These are phyloP conservation scores for Micromys minutus DNA, from an alignment of 2,113 vertebrate genomes.

Conservation along the genomic window DNA sequence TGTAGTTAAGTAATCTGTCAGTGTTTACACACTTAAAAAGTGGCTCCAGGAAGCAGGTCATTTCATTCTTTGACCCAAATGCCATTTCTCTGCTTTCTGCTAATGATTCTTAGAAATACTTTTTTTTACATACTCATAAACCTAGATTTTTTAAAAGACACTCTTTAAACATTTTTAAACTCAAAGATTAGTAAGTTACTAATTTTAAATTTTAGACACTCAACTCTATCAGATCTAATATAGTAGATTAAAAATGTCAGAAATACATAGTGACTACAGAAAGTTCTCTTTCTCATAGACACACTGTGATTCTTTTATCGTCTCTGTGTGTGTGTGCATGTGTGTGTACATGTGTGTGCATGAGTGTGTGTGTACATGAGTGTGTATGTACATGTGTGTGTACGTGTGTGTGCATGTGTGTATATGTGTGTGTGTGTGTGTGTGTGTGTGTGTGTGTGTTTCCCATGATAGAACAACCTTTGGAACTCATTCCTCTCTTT, in stretches of 20 bases:
- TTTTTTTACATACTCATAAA: background rate
- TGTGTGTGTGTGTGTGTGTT: background rate
- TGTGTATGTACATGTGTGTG: background rate
- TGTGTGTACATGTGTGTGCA: background rate
- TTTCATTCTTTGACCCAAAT: background rate
- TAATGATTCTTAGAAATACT: background rate
- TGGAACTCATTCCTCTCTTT: background rate
- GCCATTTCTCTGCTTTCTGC: background rate
- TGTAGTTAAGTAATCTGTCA: background rate
- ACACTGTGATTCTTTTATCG: background rate
- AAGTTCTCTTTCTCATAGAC: background rate
- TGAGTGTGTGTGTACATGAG: no score
- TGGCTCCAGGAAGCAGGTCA: slow-evolving; percentile 1
- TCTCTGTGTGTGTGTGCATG: background rate
- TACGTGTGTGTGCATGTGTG: background rate
- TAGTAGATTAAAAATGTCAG: slow-evolving; percentile 37
- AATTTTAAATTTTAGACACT: slow-evolving; percentile 19
- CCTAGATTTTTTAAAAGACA: background rate
- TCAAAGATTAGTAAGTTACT: slow-evolving; percentile 3
- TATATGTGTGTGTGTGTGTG: background rate
- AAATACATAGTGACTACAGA: background rate
- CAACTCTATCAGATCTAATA: background rate
- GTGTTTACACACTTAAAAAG: slow-evolving; percentile 21
- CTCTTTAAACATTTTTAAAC: background rate
- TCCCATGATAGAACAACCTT: background rate